Evolutionary conservation across 2,113 vertebrate genomes (phyloP).

Genomic region (Antechinus flavipes): DNA sequence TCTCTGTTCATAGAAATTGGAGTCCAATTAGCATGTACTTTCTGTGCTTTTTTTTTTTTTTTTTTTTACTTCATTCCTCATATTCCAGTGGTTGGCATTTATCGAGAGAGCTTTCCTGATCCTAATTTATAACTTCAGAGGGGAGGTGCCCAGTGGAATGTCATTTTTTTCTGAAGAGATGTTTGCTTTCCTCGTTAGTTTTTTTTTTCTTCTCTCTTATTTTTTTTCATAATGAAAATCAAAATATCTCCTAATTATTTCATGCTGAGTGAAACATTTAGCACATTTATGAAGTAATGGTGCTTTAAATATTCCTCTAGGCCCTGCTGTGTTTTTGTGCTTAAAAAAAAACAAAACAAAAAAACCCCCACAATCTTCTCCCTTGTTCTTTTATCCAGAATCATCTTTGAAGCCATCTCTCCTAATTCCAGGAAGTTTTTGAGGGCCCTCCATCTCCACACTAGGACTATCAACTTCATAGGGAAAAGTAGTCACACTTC

Average conservation of each 20-base stretch:
- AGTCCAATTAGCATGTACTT: constrained; percentile 40
- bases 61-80: constrained; percentile 22
- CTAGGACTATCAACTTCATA: background rate
- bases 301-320: constrained; percentile 23
- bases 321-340: constrained; percentile 12
- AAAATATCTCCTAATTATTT: constrained; percentile 42
- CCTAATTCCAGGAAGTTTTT: background rate
- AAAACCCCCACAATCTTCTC: background rate
- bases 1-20: constrained; percentile 12
- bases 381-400: background rate
- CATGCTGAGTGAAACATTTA: constrained; percentile 5
- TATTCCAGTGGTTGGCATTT: constrained; percentile 13
- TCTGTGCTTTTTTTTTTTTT: background rate
- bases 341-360: background rate
- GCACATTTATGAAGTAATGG: constrained; percentile 21
- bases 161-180: constrained; percentile 27
- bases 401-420: background rate
- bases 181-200: constrained; percentile 20
- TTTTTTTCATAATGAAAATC: constrained; percentile 18
- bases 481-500: background rate
- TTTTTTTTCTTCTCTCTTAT: constrained; percentile 3
- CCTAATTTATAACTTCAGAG: constrained; percentile 25
- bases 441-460: background rate
- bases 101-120: constrained; percentile 18
- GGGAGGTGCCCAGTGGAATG: constrained; percentile 5